These are phyloP conservation scores for Xiphorhynchus elegans DNA, from an alignment of 2,113 vertebrate species.

Conservation along the genomic window DNA sequence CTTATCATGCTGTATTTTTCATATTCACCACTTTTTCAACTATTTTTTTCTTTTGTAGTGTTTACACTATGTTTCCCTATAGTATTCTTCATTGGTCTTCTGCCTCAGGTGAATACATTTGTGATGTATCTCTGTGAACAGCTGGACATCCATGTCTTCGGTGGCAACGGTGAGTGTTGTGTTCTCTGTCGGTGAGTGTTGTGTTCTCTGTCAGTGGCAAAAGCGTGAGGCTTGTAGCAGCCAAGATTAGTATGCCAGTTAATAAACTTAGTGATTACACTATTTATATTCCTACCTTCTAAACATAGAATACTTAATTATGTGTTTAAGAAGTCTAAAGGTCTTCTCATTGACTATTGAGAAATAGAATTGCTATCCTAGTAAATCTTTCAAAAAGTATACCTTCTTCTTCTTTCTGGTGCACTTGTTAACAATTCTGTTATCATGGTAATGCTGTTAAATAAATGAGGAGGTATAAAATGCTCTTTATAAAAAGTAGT, in stretches of 20 bases:
- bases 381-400: background rate
- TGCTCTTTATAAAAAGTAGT: background rate
- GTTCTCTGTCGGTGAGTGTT: constrained; percentile 51
- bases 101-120: constrained; percentile 99
- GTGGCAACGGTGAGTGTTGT: constrained; percentile 91
- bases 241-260: background rate
- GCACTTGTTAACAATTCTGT: background rate
- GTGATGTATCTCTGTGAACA: constrained; percentile 99
- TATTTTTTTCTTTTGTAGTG: constrained; percentile 72
- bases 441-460: background rate
- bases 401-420: background rate
- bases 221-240: background rate
- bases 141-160: constrained; percentile 97
- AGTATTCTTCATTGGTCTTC: constrained; percentile 96
- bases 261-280: background rate
- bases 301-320: background rate
- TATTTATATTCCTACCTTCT: background rate
- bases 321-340: background rate
- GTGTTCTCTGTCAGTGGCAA: background rate
- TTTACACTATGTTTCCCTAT: constrained; percentile 97
- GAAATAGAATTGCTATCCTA: background rate
- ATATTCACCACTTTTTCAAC: background rate
- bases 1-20: background rate
- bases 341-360: background rate
- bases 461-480: background rate